phyloP scores from a whole-genome alignment of 2,113 vertebrate species.

The Mus musculus region GRCm39 chr2:78801001-78801500 shows the following conservation, averaged over 20 bases:
- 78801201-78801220: constrained; percentile 20
- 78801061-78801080: constrained; percentile 54
- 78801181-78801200: background rate
- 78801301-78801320: background rate
- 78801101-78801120: constrained; percentile 66
- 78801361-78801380: background rate
- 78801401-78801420: constrained; percentile 23
- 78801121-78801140: constrained; percentile 1
- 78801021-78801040: background rate
- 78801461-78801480: background rate
- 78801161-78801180: background rate
- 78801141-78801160: constrained; percentile 57
- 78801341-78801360: background rate
- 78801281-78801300: background rate
- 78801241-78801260: background rate
- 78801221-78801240: background rate
- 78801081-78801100: constrained; percentile 46
- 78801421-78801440: constrained; percentile 40
- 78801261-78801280: background rate
- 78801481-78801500: background rate
- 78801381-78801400: constrained; percentile 25
- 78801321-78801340: background rate
- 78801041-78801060: constrained; percentile 71
- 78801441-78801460: background rate
- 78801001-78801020: constrained; percentile 68